Base-by-base conservation (phyloP, 2,113 vertebrate species). In the Spea multiplicata region DNA sequence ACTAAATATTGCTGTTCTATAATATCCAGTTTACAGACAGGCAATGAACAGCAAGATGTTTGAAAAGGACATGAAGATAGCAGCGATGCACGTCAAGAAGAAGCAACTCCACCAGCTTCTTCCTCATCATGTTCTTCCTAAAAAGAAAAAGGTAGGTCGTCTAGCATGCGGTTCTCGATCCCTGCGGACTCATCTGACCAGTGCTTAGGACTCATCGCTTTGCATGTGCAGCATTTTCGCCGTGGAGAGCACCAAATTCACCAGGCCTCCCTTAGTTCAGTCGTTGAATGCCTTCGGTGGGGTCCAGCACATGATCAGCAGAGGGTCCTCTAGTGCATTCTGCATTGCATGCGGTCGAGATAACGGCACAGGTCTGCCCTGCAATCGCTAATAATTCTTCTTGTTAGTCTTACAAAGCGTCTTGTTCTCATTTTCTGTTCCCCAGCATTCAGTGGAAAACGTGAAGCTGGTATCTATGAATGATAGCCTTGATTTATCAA, bases 21-120 rank as follows among this genome's bases (percentile, higher is more conserved):
- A 16, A 46, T 90, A n/a, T 88, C 0, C 87, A 96, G 95, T 96
- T 88, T 94, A 95, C 91, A 93, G 93, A 85, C 93, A 95, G 89
- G 95, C 95, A 87, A 93, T 95, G 89, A 94, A 91, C 89, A 94
- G 93, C 87, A 95, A 95, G 86, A 92, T 96, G 90, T 96, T 93
- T 90, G 93, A 96, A 87, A 84, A 92, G 81, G 95, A 96, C 85
- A 96, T 95, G 95, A 94, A 93, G 88, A 93, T 96, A 85, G 93
- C 93, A 73, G 95, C 93, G 84, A 94, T 91, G 88, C 94, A 95
- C 76, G 92, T 94, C 82, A 96, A 91, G 84, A 92, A 91, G 89
- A 93, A 88, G 83, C 94, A 94, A 77, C 93, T 96, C 76, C 93
- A 95, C 85, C 92, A 94, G 79, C 86, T 94, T 57, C 88, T 96